Evolutionary conservation across 2,888 invertebrate genomes (phyloP), one percentile per base, ranked within the genome.

Genomic region (Sycophila texana): DNA sequence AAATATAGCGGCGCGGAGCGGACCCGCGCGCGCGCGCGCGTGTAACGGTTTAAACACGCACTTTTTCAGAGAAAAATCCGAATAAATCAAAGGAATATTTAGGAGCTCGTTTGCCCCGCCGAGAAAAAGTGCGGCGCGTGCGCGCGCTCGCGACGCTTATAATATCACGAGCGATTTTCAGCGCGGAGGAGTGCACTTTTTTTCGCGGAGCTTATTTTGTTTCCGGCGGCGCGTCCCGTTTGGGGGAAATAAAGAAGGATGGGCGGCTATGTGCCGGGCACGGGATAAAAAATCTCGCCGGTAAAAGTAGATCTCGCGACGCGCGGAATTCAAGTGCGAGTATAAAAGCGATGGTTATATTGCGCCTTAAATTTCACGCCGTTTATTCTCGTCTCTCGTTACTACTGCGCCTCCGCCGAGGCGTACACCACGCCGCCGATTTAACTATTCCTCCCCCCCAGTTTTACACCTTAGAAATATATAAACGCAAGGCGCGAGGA

Each of bases 341-440:
- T 60, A 70, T 79, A 79, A 79, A 79, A 74, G 70, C 65, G 53
- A 74, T 55, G 60, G n/a, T 79, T 74, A 74, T 65, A 74, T 74
- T 65, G 74, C 51, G 22, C 57, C 49, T 74, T 79, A 71, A 74
- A 77, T 77, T 77, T 60, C 58, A 47, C 18, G 75, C 63, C 60
- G 53, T 79, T 72, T 84, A 83, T 82, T 77, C 82, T 73, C 60
- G 84, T 81, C 79, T 81, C 79, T 76, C 63, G 76, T 76, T 60
- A 61, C 53, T 47, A 60, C 66, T 39, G 51, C 66, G 57, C 51
- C 61, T 61, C n/a, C 39, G 10, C 57, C 5, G 18, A 55, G 10
- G 20, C 39, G 61, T 60, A 60, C 22, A 63, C 57, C 7, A 20
- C 18, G 26, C n/a, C 22, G 16, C 57, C 65, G 63, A 65, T 66